Evolutionary conservation across 1,140 invertebrate species (phyloP).

Genomic region (Drosophila punjabiensis): DNA sequence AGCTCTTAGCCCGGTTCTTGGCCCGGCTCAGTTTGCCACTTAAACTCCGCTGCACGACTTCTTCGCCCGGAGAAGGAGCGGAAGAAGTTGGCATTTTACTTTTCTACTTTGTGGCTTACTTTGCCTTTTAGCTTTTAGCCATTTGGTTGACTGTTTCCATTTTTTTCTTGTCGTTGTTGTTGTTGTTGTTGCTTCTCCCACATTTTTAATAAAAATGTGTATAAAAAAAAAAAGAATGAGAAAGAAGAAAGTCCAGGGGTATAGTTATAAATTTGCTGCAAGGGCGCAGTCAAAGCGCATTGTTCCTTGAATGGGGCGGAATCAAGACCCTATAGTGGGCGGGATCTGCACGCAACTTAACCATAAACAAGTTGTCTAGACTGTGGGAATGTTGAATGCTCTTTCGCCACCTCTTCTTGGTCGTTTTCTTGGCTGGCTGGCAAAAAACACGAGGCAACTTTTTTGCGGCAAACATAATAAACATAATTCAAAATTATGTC

Average conservation of each 20-base stretch:
- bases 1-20: conserved; percentile 47
- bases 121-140: conserved; percentile 79
- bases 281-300: conserved; percentile 73
- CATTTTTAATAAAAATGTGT: conserved; percentile 75
- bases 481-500: conserved; percentile 54
- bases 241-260: conserved; percentile 37
- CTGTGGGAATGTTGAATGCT: conserved; percentile 59
- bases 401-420: conserved; percentile 49
- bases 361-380: conserved; percentile 79
- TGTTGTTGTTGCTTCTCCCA: conserved; percentile 2
- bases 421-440: conserved; percentile 6
- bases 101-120: conserved; percentile 82
- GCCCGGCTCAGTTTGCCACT: conserved; percentile 65
- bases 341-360: conserved; percentile 75
- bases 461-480: conserved; percentile 58
- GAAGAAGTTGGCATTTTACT: conserved; percentile 77
- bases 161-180: not conserved
- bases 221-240: conserved; percentile 8
- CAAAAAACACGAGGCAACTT: conserved; percentile 26
- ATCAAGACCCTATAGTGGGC: conserved; percentile 40
- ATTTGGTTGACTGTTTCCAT: conserved; percentile 67
- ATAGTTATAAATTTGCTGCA: conserved; percentile 80
- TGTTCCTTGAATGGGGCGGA: conserved; percentile 49
- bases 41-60: conserved; percentile 75
- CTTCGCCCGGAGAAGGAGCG: conserved; percentile 33